These are phyloP conservation scores for Gopherus evgoodei DNA, from an alignment of 2,113 vertebrate species.

Conservation along the genomic window DNA sequence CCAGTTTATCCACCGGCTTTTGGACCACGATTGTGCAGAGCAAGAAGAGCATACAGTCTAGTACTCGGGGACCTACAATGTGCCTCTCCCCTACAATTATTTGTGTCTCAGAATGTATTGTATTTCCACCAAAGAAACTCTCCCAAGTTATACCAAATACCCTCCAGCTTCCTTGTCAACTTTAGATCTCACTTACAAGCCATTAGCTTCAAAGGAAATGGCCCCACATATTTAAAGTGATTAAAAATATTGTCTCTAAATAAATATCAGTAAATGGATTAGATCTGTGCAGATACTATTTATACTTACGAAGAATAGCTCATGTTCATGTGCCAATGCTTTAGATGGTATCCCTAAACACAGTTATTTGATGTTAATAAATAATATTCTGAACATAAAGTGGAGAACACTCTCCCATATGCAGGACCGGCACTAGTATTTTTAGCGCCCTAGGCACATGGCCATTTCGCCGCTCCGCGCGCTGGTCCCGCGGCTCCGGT, in stretches of 20 bases:
- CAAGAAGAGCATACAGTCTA: background rate
- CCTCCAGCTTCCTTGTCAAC: background rate
- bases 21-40: background rate
- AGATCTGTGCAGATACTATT: accelerated
- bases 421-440: no score
- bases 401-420: background rate
- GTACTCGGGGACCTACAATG: background rate
- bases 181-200: background rate
- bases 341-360: background rate
- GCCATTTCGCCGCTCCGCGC: no score
- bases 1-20: background rate
- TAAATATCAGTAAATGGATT: background rate
- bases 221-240: background rate
- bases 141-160: background rate
- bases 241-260: background rate
- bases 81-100: background rate
- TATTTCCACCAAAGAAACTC: background rate
- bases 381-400: background rate
- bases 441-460: no score
- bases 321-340: accelerated
- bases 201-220: background rate
- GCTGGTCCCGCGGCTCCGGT: no score
- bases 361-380: background rate
- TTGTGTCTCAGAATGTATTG: background rate
- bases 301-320: background rate